These are phyloP conservation scores for Pangasius mekongensis DNA, from an alignment of 2,797 vertebrate genomes.

Conservation along the genomic window DNA sequence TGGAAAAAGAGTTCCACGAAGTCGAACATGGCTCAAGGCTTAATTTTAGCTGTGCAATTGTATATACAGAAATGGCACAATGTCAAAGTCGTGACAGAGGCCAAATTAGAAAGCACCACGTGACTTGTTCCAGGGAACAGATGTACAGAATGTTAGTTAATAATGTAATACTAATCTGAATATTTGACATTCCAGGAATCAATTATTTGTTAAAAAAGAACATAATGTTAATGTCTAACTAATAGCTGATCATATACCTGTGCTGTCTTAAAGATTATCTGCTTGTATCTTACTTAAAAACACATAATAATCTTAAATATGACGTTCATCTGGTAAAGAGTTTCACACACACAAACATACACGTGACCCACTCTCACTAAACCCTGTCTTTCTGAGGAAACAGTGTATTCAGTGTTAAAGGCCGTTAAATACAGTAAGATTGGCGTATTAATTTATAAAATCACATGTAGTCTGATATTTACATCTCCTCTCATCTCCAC, in stretches of 20 bases:
- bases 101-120: neutral
- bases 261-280: neutral
- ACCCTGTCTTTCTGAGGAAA: neutral
- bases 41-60: neutral
- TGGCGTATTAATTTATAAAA: neutral
- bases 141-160: neutral
- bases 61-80: neutral
- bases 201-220: neutral
- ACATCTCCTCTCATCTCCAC: conserved; percentile 5
- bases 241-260: neutral
- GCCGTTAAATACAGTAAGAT: neutral
- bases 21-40: neutral
- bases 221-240: neutral
- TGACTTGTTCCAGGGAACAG: neutral
- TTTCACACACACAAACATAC: neutral
- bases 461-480: neutral
- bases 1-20: neutral
- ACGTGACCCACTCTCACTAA: neutral
- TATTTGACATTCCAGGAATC: neutral
- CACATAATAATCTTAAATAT: neutral
- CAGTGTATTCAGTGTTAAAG: neutral
- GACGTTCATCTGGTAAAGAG: neutral
- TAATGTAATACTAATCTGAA: neutral
- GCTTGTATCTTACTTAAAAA: neutral
- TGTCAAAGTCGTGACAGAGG: neutral